A percentile compares a stretch with the other conserved stretches of the same genome.
These are phyloP conservation scores for Euphydryas editha DNA, from an alignment of 2,888 invertebrate species.

Conservation along the genomic window DNA sequence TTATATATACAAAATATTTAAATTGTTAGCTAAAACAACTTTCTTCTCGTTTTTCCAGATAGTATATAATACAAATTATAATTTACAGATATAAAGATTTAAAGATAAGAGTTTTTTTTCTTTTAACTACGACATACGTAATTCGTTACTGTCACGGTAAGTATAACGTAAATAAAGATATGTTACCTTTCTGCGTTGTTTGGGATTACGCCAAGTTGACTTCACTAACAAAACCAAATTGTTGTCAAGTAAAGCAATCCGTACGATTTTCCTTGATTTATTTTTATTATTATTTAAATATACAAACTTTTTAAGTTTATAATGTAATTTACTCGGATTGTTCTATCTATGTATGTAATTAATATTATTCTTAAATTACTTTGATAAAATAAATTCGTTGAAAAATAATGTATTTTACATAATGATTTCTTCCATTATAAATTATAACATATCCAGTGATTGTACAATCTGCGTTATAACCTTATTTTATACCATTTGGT, in stretches of 20 bases:
- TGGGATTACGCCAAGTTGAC: constrained; percentile 72
- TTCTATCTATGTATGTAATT: no score
- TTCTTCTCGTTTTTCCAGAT: not conserved
- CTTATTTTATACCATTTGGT: no score
- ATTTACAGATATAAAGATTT: not conserved
- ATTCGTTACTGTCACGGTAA: constrained; percentile 62
- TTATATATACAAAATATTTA: no score
- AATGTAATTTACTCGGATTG: no score
- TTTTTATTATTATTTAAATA: not conserved
- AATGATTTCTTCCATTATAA: no score
- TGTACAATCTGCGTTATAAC: no score
- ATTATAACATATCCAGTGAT: no score
- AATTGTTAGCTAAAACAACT: no score
- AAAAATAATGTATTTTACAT: no score
- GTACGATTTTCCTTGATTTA: constrained; percentile 41
- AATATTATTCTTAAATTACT: no score
- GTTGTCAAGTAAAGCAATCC: constrained; percentile 58
- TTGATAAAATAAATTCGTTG: no score
- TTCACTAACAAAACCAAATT: constrained; percentile 63
- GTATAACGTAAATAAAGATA: constrained; percentile 68
- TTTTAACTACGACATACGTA: constrained; percentile 49
- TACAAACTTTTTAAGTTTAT: no score
- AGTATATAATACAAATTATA: not conserved
- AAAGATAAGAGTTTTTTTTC: constrained; percentile 25
- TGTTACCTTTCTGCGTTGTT: constrained; percentile 66